Base-by-base conservation (phyloP, 1,140 invertebrate species). In the Sinella curviseta region DNA sequence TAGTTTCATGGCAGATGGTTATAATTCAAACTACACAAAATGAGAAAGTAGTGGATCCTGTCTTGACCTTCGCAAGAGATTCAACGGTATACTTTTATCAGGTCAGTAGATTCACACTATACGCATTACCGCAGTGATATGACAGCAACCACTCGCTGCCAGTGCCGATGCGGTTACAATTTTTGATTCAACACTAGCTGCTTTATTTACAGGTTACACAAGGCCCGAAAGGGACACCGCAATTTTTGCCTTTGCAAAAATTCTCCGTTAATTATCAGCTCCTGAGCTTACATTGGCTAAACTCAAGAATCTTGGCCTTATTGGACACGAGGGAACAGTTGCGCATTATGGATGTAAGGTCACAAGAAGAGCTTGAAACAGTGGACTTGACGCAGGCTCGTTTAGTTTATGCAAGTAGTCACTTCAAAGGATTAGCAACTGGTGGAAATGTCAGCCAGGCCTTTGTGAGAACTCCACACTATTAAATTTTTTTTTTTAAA, bases 1-100 rank as follows among this genome's bases (percentile, higher is more conserved):
- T 98, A 48, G 86, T 99, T 8, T 92, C 94, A 1, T 99, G 97
- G 97, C 93, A 98, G 88, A 91, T 97, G 89, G 92, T 95, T 55
- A 88, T 95, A 28, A 93, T 97, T 85, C 92, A 95, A 86, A 89
- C 92, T 79, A 89, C 92, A 74, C 90, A 94, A 86, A 85, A 85
- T 65, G 88, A 91, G 83, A 89, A 92, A 83, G 91, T 93, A 80
- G 89, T 95, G 83, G 92, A 94, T 89, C 93, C 95, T 57, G 92
- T 98, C 30, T 87, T 99, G 48, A 95, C 96, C 31, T 93, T 95
- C 86, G 95, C 92, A 0, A 88, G 95, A 74, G 93, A 95, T 78
- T 91, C 90, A 76, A 91, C 90, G 70, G 88, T 97, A 33, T 91
- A 92, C 86, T 97, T 96, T 87, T 95, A 93, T 86, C 93, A 95